phyloP scores from a whole-genome alignment of 2,797 vertebrate genomes.

The Peromyscus melanophrys region DNA sequence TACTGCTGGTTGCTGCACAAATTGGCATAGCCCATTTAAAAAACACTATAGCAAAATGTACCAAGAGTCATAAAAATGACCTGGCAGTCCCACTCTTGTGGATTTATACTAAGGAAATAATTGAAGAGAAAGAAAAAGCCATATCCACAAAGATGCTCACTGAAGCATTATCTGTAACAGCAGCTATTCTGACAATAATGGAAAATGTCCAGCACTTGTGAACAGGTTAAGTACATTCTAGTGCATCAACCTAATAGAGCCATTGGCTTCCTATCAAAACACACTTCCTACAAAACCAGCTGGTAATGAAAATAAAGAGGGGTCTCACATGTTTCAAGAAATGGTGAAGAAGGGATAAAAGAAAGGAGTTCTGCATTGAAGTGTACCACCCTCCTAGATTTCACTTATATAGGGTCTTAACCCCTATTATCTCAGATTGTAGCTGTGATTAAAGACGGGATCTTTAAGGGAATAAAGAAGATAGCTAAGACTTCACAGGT shows the following conservation, averaged over 20 bases:
- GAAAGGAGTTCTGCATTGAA: background rate
- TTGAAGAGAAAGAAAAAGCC: conserved; percentile 58
- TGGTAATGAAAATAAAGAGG: conserved; percentile 13
- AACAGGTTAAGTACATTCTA: conserved; percentile 22
- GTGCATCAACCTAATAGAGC: background rate
- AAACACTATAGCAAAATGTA: conserved; percentile 63
- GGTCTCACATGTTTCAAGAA: conserved; percentile 11
- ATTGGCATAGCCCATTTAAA: conserved; percentile 59
- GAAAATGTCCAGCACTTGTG: conserved; percentile 9
- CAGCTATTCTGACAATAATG: background rate
- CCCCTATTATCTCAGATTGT: background rate
- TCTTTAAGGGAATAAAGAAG: conserved; percentile 17
- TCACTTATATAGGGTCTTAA: background rate
- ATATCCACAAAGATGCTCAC: conserved; percentile 44
- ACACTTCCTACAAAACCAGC: background rate
- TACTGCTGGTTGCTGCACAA: conserved; percentile 17
- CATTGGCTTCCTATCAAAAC: conserved; percentile 8
- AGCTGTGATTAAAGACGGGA: background rate
- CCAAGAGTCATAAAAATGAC: conserved; percentile 61
- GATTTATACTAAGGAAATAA: conserved; percentile 66
- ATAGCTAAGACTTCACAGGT: background rate
- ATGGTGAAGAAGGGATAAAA: background rate
- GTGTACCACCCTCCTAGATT: background rate
- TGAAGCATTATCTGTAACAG: conserved; percentile 44
- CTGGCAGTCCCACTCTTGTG: conserved; percentile 19